phyloP scores from a whole-genome alignment of 1,140 invertebrate species.

The Drosophila subpulchrella region DNA sequence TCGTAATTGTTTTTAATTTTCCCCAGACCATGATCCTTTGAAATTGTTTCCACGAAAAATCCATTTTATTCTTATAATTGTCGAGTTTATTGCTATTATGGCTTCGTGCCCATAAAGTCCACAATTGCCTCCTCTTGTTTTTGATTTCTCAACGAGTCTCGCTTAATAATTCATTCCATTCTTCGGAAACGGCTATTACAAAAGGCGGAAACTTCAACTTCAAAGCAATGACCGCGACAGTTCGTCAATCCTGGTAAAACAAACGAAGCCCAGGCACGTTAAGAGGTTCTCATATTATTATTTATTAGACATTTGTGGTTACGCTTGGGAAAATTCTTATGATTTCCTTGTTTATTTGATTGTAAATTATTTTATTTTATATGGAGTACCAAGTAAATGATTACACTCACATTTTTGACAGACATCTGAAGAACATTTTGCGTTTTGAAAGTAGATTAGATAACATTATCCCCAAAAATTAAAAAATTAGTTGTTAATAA shows the following conservation, averaged over 20 bases:
- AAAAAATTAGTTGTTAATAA: too few species aligned
- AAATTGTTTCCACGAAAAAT: slow-evolving; percentile 26
- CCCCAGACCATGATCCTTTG: too few species aligned
- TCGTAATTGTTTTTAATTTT: slow-evolving; percentile 14
- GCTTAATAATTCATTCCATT: slow-evolving; percentile 27
- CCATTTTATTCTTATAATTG: slow-evolving; percentile 24
- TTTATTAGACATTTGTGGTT: not conserved
- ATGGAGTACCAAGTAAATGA: too few species aligned
- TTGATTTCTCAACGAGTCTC: slow-evolving; percentile 6
- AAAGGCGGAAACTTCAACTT: slow-evolving; percentile 25
- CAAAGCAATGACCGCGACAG: slow-evolving; percentile 23
- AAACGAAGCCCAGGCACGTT: not conserved
- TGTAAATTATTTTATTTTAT: too few species aligned
- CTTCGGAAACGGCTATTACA: not conserved
- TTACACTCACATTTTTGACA: too few species aligned
- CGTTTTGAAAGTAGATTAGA: too few species aligned
- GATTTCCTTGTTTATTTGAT: too few species aligned
- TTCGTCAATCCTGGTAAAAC: slow-evolving; percentile 5
- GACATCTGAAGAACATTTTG: not conserved
- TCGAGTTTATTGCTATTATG: slow-evolving; percentile 16
- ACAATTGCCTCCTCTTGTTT: not conserved
- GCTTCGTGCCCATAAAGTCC: slow-evolving; percentile 1
- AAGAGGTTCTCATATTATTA: not conserved
- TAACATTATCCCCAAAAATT: too few species aligned
- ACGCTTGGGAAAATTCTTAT: not conserved